phyloP scores from a whole-genome alignment of 2,888 invertebrate species.

The Tiphia femorata region DNA sequence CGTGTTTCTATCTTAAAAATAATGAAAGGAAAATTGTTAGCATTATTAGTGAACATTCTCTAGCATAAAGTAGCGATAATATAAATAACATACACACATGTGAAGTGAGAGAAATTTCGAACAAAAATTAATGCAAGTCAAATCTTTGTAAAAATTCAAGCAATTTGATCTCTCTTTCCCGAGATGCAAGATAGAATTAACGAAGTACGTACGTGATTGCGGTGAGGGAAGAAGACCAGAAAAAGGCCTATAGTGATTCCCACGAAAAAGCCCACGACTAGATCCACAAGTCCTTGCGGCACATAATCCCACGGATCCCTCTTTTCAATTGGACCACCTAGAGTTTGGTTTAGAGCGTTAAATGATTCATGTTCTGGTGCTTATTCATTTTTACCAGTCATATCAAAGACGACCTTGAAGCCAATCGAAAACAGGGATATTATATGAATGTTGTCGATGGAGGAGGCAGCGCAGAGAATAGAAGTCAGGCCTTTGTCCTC shows the following conservation, averaged over 20 bases:
- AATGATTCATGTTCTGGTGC: neutral
- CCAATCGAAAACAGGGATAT: conserved; percentile 80
- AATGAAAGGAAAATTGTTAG: neutral
- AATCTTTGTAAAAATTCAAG: too few species aligned
- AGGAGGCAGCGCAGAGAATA: conserved; percentile 78
- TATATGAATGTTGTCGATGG: conserved; percentile 82
- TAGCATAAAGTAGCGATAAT: too few species aligned
- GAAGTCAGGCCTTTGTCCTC: conserved; percentile 82
- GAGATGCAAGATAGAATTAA: neutral
- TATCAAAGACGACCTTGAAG: conserved; percentile 76
- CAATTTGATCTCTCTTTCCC: too few species aligned
- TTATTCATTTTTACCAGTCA: neutral
- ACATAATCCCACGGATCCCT: conserved; percentile 57
- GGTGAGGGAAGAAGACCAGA: conserved; percentile 75
- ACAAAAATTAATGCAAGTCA: too few species aligned
- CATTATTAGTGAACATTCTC: too few species aligned
- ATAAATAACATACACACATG: too few species aligned
- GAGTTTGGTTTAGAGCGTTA: neutral
- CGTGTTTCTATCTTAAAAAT: conserved; percentile 49
- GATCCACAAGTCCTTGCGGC: conserved; percentile 68
- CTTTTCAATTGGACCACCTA: neutral
- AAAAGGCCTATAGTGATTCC: conserved; percentile 75
- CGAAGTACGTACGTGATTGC: conserved; percentile 64
- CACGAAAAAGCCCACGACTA: conserved; percentile 74
- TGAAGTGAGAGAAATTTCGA: too few species aligned